Evolutionary conservation across 2,797 vertebrate genomes (phyloP), one percentile per base, ranked within the genome.

Genomic region (Austrolebias charrua): DNA sequence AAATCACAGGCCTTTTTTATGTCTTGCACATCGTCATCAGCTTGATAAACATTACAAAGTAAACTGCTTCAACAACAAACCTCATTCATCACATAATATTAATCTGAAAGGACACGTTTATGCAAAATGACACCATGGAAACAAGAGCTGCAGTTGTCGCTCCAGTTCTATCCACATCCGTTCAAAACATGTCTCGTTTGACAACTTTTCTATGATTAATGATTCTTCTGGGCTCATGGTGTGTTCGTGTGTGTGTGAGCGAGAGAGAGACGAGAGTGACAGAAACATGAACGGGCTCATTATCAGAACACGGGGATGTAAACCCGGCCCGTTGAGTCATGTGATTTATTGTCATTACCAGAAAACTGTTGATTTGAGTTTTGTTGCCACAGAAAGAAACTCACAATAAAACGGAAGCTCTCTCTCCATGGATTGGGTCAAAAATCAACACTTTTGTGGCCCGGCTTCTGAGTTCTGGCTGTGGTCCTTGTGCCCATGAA

Each of bases 181-280:
- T 88, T 86, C 48, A 89, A 80, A 75, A 19, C 55, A 63, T 54
- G 80, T 75, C 69, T 60, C 15, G 28, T 82, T 71, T 89, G 86
- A 87, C 83, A 90, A 79, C 65, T 79, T 61, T 63, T 53, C 50
- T 56, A 70, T 91, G 90, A 91, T 91, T 91, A 84, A 92, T 92
- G 44, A 83, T 82, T 79, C 57, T 69, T 46, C 50, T 43, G 71
- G 66, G 54, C 58, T 60, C 65, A 55, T 78, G 73, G 31, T 51
- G 61, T 24, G 55, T 20, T 47, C 35, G 44, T 33, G 50, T 44
- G 48, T 53, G 33, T 46, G 51, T 31, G 24, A 24, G 24, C 3
- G 24, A 24, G 24, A 24, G 24, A 24, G 24, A 24, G 11, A 64
- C 64, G 16, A 44, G 51, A 52, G 19, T 66, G 12, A 55, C 46